A percentile compares a stretch with the other conserved stretches of the same genome.
Conservation (phyloP, 2,113 vertebrate species). For the Damaliscus lunatus region DNA sequence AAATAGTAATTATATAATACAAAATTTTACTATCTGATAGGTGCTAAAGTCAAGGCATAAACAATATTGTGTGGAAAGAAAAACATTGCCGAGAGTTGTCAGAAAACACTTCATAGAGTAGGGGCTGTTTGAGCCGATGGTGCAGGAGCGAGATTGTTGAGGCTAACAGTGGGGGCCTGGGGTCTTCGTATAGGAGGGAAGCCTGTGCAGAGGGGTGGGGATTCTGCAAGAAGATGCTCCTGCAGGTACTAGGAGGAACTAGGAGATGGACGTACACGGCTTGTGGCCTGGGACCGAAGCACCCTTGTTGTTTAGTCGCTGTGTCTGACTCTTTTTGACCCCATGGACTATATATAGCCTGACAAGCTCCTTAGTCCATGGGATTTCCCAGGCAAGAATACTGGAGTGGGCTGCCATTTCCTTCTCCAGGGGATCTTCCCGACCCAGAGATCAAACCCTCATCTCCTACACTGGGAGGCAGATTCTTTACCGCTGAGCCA, state of each 20-base stretch:
- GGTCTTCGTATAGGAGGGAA: not conserved
- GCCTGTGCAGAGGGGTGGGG: not conserved
- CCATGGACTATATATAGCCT: not conserved
- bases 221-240: not conserved
- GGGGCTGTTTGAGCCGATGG: not conserved
- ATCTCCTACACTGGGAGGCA: not conserved
- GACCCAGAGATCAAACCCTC: not conserved
- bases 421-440: not conserved
- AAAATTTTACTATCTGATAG: not conserved
- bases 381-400: not conserved
- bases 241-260: not conserved
- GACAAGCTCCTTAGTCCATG: not conserved
- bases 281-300: not conserved
- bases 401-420: not conserved
- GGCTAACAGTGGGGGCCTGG: no score
- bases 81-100: not conserved
- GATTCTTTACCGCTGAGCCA: not conserved
- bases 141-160: not conserved
- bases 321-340: not conserved
- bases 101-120: not conserved
- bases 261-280: not conserved
- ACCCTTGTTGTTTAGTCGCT: rapidly evolving
- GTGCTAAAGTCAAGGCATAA: not conserved
- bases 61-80: not conserved
- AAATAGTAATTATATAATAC: not conserved